Conservation (phyloP, 2,113 vertebrate genomes). For the Caranx ignobilis region DNA sequence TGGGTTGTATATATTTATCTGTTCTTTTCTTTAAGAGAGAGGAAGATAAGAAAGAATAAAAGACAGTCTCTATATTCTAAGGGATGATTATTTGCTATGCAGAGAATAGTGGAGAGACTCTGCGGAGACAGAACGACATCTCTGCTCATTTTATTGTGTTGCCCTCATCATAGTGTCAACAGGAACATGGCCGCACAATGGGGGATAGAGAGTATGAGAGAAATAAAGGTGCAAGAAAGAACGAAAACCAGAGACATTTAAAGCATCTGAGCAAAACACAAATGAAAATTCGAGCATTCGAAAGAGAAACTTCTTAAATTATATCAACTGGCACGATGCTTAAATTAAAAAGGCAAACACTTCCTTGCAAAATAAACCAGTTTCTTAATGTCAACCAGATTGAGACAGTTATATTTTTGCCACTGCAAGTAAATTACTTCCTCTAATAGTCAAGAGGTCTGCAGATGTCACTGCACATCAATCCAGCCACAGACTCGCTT, state of each 20-base stretch:
- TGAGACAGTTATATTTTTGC: neutral
- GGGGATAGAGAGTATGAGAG: neutral
- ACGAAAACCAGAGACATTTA: neutral
- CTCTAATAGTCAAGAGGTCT: neutral
- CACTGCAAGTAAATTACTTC: conserved; percentile 15
- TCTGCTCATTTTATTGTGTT: conserved; percentile 14
- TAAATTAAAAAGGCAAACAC: too few relatives aligned
- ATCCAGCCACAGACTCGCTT: neutral
- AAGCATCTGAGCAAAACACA: too few relatives aligned
- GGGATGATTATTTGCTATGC: conserved; percentile 1
- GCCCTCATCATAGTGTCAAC: neutral
- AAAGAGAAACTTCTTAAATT: neutral
- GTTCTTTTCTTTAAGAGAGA: neutral
- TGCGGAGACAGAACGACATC: conserved; percentile 36
- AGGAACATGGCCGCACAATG: conserved; percentile 15
- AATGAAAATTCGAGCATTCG: too few relatives aligned
- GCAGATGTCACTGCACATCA: neutral
- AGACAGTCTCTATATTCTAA: neutral
- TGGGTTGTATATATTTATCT: neutral
- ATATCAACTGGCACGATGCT: neutral
- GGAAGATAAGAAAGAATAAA: too few relatives aligned
- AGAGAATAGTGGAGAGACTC: conserved; percentile 21
- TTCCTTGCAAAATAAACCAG: neutral
- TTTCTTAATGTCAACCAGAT: neutral
- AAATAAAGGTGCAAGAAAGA: neutral